These are phyloP conservation scores for Drosophila gaucha DNA, from an alignment of 2,888 invertebrate species.

Conservation along the genomic window DNA sequence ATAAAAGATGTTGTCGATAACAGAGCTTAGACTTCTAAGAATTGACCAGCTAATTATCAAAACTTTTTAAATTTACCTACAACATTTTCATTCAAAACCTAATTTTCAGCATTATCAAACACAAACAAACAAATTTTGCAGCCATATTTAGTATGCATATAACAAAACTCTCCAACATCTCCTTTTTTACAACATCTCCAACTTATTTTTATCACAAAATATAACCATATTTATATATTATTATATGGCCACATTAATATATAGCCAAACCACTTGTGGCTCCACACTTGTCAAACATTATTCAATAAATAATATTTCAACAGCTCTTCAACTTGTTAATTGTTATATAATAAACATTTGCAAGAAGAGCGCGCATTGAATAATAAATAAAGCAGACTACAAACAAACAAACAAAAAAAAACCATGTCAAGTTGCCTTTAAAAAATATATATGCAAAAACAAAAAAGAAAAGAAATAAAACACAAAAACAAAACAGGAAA, in stretches of 20 bases:
- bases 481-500: slow-evolving; percentile 58
- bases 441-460: slow-evolving; percentile 54
- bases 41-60: no score
- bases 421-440: slow-evolving; percentile 68
- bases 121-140: background rate
- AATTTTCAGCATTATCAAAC: background rate
- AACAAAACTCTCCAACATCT: background rate
- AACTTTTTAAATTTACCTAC: no score
- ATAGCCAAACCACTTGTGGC: background rate
- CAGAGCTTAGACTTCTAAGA: no score
- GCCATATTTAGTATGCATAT: no score
- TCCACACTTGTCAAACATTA: slow-evolving; percentile 29
- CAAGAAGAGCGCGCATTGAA: slow-evolving; percentile 53
- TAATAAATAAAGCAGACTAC: slow-evolving; percentile 59
- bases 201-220: slow-evolving; percentile 1
- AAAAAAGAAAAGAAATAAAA: slow-evolving; percentile 35
- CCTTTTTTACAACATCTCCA: background rate
- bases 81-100: no score
- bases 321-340: slow-evolving; percentile 52
- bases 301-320: slow-evolving; percentile 58
- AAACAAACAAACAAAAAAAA: slow-evolving; percentile 28
- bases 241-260: background rate
- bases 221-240: background rate
- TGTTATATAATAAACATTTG: slow-evolving; percentile 66
- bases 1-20: no score